Evolutionary conservation across 1,140 invertebrate genomes (phyloP), one percentile per base, ranked within the genome.

Genomic region (Apis dorsata): DNA sequence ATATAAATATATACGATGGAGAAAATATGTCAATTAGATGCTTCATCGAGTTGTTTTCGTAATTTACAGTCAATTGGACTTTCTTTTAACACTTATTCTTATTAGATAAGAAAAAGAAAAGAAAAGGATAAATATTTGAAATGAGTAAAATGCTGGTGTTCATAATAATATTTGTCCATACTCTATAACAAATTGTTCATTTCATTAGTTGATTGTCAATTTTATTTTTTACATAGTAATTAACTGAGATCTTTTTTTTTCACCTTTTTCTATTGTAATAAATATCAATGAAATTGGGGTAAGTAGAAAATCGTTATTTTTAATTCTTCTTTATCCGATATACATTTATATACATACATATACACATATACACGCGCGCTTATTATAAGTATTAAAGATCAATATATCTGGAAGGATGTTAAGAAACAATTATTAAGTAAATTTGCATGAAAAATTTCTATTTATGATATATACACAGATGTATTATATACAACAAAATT

Each of bases 401-500:
- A 17, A 15, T 66, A 19, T 5, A 10, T 19, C 65, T 5, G 15
- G 8, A 21, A 5, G 10, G 17, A 11, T 11, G 11, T 44, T 44
- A 11, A 68, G n/a, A 70, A 70, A n/a, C 12, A 24, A 70, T 24
- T 10, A 5, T 24, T 0, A 9, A 24, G n/a, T n/a, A 10, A 17
- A 21, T 85, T 86, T 55, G 19, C 44, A 71, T 73, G 57, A 62
- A 82, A 85, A 77, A 57, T 73, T 10, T 65, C 19, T 86, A 74
- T 65, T 85, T 60, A 51, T 10, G 75, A 86, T 60, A 34, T 55
- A 15, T 24, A 60, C 34, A 60, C 9, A 57, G n/a, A 53, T 65
- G 57, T 81, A 81, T 85, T 86, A 86, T 86, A 75, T 86, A 86
- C 74, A 85, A 53, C 57, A 28, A 81, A 76, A 81, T 74, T 69